These are phyloP conservation scores for Montipora efflorescens DNA, from an alignment of 64 coral and sea anemone genomes.

Conservation along the genomic window DNA sequence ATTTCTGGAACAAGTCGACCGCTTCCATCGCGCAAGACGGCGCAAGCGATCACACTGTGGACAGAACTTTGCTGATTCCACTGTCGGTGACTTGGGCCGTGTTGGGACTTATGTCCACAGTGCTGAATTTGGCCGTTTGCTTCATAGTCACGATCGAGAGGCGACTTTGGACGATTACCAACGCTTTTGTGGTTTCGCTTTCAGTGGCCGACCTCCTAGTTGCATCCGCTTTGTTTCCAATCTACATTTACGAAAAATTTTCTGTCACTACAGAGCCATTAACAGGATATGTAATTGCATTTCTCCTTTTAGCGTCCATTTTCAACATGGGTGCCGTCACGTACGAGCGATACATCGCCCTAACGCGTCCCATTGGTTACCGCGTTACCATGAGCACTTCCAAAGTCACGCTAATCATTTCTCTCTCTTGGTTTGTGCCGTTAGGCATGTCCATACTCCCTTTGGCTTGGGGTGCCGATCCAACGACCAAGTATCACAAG, in stretches of 20 bases:
- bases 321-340: slow-evolving; percentile 91
- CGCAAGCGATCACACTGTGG: background rate
- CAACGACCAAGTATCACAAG: slow-evolving; percentile 58
- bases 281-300: slow-evolving; percentile 75
- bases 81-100: slow-evolving; percentile 58
- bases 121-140: slow-evolving; percentile 69
- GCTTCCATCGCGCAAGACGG: background rate
- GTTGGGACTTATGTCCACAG: slow-evolving; percentile 40
- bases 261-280: slow-evolving; percentile 17
- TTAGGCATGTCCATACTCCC: slow-evolving; percentile 71
- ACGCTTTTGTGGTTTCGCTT: slow-evolving; percentile 73
- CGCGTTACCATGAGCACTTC: slow-evolving; percentile 73
- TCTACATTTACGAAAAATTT: slow-evolving; percentile 81
- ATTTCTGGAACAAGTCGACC: slow-evolving; percentile 10
- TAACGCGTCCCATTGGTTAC: slow-evolving; percentile 81
- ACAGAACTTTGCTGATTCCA: slow-evolving; percentile 14
- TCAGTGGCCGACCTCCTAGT: slow-evolving; percentile 78
- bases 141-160: slow-evolving; percentile 45
- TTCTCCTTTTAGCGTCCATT: slow-evolving; percentile 84
- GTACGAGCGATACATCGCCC: slow-evolving; percentile 82
- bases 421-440: slow-evolving; percentile 68
- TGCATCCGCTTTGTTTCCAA: slow-evolving; percentile 72
- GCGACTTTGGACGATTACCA: slow-evolving; percentile 76
- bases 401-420: slow-evolving; percentile 59
- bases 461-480: slow-evolving; percentile 72